phyloP scores from a whole-genome alignment of 2,797 vertebrate genomes.

The Sebastolobus alascanus region DNA sequence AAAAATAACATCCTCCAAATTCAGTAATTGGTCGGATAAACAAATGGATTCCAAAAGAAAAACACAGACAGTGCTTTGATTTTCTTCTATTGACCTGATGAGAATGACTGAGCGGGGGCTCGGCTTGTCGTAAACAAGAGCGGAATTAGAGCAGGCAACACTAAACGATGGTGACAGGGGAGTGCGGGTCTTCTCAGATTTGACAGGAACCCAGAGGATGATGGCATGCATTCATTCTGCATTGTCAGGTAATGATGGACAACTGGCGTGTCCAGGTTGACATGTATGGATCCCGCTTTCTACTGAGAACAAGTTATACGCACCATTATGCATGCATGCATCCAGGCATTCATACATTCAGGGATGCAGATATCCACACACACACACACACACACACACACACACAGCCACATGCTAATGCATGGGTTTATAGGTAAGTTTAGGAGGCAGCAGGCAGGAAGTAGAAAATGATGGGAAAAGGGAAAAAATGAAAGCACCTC shows the following conservation, averaged over 20 bases:
- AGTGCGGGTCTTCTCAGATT: constrained; percentile 46
- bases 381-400: constrained; percentile 14
- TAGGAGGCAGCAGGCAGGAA: constrained; percentile 68
- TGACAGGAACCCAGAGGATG: constrained; percentile 52
- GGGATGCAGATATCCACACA: constrained; percentile 32
- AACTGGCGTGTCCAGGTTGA: constrained; percentile 49
- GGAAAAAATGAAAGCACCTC: constrained; percentile 87
- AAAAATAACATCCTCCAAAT: constrained; percentile 43
- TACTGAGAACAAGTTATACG: constrained; percentile 46
- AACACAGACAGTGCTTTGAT: constrained; percentile 66
- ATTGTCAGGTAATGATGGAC: constrained; percentile 63
- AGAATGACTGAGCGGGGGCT: constrained; percentile 53
- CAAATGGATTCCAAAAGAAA: constrained; percentile 67
- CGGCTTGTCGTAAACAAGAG: constrained; percentile 45
- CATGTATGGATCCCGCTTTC: constrained; percentile 61
- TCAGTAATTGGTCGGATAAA: constrained; percentile 68
- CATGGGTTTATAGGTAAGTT: constrained; percentile 36
- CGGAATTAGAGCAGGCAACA: constrained; percentile 66
- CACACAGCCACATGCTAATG: constrained; percentile 62
- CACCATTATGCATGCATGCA: constrained; percentile 71
- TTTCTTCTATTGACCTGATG: constrained; percentile 73
- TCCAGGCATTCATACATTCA: constrained; percentile 34
- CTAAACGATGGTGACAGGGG: constrained; percentile 60
- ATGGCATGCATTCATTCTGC: constrained; percentile 70
- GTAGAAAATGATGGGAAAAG: constrained; percentile 40